Evolutionary conservation across 2,888 invertebrate species (phyloP).

Genomic region (Smittia sp.): DNA sequence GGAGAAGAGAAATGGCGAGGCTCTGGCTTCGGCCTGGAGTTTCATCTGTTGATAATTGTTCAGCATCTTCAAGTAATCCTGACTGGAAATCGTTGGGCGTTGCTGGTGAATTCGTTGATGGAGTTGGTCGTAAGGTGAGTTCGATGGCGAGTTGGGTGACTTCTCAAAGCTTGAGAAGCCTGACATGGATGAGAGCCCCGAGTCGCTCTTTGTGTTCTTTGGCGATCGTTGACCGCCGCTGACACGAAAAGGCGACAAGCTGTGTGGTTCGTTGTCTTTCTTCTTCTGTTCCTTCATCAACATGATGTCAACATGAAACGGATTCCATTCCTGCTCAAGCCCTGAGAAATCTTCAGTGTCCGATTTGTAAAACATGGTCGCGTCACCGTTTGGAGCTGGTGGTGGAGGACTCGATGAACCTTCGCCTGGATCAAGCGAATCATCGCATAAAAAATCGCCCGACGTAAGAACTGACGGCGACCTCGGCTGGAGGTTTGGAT

Average conservation of each 20-base stretch:
- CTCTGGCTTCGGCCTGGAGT: slow-evolving; percentile 37
- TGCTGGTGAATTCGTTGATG: neutral
- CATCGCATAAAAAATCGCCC: slow-evolving; percentile 43
- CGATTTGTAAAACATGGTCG: slow-evolving; percentile 28
- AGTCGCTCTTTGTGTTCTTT: slow-evolving; percentile 70
- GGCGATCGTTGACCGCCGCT: slow-evolving; percentile 59
- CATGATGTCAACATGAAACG: slow-evolving; percentile 47
- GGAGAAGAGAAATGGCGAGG: neutral
- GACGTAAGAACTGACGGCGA: slow-evolving; percentile 42
- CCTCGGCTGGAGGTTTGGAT: slow-evolving; percentile 48
- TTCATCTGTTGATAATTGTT: slow-evolving; percentile 47
- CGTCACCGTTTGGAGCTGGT: slow-evolving; percentile 71
- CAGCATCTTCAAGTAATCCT: slow-evolving; percentile 24
- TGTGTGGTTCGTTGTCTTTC: slow-evolving; percentile 43
- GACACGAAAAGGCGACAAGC: slow-evolving; percentile 54
- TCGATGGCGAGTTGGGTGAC: slow-evolving; percentile 71
- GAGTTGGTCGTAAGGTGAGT: slow-evolving; percentile 21
- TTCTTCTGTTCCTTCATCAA: slow-evolving; percentile 43
- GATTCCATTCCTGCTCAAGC: slow-evolving; percentile 45
- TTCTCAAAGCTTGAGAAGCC: slow-evolving; percentile 83
- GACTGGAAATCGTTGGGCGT: neutral
- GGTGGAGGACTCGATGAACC: slow-evolving; percentile 73
- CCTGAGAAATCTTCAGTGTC: slow-evolving; percentile 17
- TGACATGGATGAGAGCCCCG: slow-evolving; percentile 82
- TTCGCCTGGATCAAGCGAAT: slow-evolving; percentile 45